Conservation (phyloP, 2,797 vertebrate genomes). For the Synaphobranchus kaupii region DNA sequence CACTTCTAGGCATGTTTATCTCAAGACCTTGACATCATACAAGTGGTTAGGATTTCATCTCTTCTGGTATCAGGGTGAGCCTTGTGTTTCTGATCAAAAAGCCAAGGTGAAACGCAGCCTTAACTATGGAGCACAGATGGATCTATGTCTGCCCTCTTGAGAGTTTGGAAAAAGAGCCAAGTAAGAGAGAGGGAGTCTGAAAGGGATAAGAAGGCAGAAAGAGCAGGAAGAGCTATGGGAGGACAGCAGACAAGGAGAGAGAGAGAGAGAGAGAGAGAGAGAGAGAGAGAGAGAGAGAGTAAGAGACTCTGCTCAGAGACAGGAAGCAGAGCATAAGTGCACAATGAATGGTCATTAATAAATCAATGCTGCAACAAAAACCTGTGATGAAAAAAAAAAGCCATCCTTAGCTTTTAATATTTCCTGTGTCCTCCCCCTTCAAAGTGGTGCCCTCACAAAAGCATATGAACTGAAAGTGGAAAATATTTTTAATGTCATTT, state of each 20-base stretch:
- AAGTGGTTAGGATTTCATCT: not conserved
- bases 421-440: not conserved
- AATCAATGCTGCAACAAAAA: slow-evolving; percentile 40
- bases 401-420: slow-evolving; percentile 16
- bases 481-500: not conserved
- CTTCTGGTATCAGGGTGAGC: not conserved
- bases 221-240: not conserved
- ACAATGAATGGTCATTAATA: slow-evolving; percentile 34
- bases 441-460: not conserved
- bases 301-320: not conserved
- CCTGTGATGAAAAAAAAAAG: slow-evolving; percentile 27
- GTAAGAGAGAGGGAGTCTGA: not conserved
- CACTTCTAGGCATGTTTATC: not conserved
- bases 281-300: not conserved
- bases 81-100: not conserved
- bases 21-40: not conserved
- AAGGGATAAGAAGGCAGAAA: not conserved
- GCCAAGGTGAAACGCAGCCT: not conserved
- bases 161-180: not conserved
- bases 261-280: not conserved
- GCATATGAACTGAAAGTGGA: not conserved
- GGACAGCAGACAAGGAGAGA: not conserved
- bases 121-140: not conserved
- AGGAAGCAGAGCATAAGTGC: slow-evolving; percentile 28
- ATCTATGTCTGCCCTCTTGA: not conserved